Evolutionary conservation across 2,888 invertebrate species (phyloP), one percentile per base, ranked within the genome.

Genomic region (Conops quadrifasciatus): DNA sequence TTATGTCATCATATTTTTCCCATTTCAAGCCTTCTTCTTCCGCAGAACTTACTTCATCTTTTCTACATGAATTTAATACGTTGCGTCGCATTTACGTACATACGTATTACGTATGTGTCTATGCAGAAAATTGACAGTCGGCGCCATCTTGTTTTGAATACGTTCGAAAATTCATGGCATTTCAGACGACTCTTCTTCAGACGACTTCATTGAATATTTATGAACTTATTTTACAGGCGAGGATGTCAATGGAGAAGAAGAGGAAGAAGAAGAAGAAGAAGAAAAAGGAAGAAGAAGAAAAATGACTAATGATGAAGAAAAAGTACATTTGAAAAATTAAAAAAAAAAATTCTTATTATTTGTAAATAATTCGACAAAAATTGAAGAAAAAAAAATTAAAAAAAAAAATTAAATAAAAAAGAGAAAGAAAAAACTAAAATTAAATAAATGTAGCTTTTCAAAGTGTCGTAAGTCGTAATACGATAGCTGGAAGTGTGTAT

Each of bases 201-300:
- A 71, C 49, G 63, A 72, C 71, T 73, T 62, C 66, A 73, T 76
- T 59, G 73, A 65, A 67, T 76, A 74, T 74, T 76, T 75, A 73
- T 75, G 36, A 9, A 9, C 36, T 36, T 36, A 9, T 36, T 36
- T 7, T 36, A 36, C 5, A 70, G 75, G 72, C 64, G 60, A 7
- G 21, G n/a, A 26, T 69, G 49, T 59, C 26, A 43, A 49, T 59
- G 47, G 64, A 24, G 45, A 2, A 19, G 24, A 47, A 63, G 16
- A 13, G 49, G 47, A 11, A 30, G 62, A 70, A 60, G 45, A 69
- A 68, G 67, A 49, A 45, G 70, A 67, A 72, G 24, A 15, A 16
- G 59, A 67, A 36, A 47, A 70, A 65, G 43, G 19, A 66, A 64
- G 49, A 59, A 67, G 49, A n/a, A n/a, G n/a, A 51, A 59, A 70